A percentile compares a stretch with the other conserved stretches of the same genome.
Evolutionary conservation across 2,797 vertebrate species (phyloP).

Genomic region (Tolypeutes matacus): DNA sequence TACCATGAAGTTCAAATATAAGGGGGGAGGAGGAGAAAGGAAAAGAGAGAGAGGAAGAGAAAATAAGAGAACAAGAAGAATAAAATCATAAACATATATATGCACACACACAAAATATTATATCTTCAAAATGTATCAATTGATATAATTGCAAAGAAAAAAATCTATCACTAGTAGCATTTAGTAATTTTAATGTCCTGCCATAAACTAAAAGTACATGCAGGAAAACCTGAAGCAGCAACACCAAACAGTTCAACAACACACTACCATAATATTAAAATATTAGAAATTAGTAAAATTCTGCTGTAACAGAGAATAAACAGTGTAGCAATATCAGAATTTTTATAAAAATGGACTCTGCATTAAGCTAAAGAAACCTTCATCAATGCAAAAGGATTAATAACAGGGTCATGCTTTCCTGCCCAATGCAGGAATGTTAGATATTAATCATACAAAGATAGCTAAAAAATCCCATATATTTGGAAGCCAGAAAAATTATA

Average conservation of each 20-base stretch:
- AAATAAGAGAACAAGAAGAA: neutral
- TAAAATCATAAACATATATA: neutral
- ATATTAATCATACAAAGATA: neutral
- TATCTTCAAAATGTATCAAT: neutral
- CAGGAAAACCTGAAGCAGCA: neutral
- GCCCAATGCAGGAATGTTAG: neutral
- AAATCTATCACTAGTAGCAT: neutral
- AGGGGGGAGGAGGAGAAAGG: too few relatives aligned
- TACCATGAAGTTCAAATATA: too few relatives aligned
- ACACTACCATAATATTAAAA: neutral
- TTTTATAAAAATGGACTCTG: neutral
- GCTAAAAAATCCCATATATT: neutral
- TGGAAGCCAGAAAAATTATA: neutral
- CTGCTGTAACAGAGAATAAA: neutral
- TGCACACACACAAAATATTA: neutral
- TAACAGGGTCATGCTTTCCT: neutral
- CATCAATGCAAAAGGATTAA: neutral
- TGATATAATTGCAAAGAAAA: neutral
- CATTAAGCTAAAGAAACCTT: neutral
- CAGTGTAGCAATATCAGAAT: neutral
- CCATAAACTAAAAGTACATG: neutral
- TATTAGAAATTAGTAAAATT: neutral
- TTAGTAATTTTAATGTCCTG: neutral
- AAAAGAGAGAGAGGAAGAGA: too few relatives aligned
- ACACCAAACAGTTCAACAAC: neutral